Base-by-base conservation (phyloP, 2,888 invertebrate species). In the Invenusta paracnida region DNA sequence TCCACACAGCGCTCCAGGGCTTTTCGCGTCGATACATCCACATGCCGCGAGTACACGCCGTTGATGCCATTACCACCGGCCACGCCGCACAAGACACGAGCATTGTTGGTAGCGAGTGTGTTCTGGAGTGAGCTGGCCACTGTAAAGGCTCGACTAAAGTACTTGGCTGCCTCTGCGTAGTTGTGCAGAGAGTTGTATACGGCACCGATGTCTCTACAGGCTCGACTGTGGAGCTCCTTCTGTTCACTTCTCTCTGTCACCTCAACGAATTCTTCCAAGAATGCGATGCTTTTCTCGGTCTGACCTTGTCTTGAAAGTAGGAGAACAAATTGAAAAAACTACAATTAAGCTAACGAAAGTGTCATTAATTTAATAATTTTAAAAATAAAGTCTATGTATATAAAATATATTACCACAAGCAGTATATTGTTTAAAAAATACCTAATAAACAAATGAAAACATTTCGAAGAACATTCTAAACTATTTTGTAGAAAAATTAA, bases 71-170 rank as follows among this genome's bases (percentile, higher is more conserved):
- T 79, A 0, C 85, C 85, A 30, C 30, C 30, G 1, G 85, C 73
- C 0, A 85, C 81, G 1, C 85, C 85, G 30, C 30, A 85, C 29
- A 29, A 25, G 27, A 85, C 29, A 23, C 85, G 85, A 5, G 85
- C 79, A n/a, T 85, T 81, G 27, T 85, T 30, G 25, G 67, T 85
- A 1, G 85, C 79, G 2, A 1, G 17, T 13, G 48, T 86, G 86
- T 90, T 90, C 29, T 89, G 89, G 88, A 90, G 87, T 27, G 90
- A 89, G 29, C 91, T 88, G 1, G 91, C 89, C 29, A 91, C 89
- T 88, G 90, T 90, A 89, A 91, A 91, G 1, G 91, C 90, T 87
- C 90, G 90, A 88, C 89, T 90, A 89, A 91, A 91, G 88, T 90
- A 90, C 82, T 90, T 90, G 5, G 90, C 89, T 0, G 91, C 91